phyloP scores from a whole-genome alignment of 2,888 invertebrate genomes.

The Apodemia mormo region DNA sequence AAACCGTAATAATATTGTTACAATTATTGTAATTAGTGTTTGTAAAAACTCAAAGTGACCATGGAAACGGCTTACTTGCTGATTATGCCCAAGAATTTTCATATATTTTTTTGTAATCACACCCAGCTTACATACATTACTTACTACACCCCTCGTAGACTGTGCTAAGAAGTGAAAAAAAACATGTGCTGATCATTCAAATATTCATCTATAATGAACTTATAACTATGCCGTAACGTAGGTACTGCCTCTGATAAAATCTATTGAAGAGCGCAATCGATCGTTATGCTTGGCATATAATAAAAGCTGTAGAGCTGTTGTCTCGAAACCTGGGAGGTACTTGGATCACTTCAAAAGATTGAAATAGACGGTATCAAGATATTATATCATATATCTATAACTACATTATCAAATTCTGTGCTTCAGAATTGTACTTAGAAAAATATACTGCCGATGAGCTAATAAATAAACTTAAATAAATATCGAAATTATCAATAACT shows the following conservation, averaged over 20 bases:
- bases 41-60: no score
- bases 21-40: no score
- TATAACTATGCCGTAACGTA: background rate
- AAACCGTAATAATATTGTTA: no score
- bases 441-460: no score
- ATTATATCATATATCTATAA: background rate
- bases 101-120: no score
- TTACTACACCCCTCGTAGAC: no score
- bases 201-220: background rate
- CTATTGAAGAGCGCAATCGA: conserved; percentile 9
- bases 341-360: conserved; percentile 10
- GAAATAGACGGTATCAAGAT: conserved; percentile 10
- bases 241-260: background rate
- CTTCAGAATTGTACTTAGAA: background rate
- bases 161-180: no score
- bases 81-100: no score
- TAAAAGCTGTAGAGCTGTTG: background rate
- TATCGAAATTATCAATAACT: no score
- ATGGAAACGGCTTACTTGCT: no score
- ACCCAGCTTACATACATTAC: no score
- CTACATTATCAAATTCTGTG: background rate
- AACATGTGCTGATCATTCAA: background rate
- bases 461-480: background rate
- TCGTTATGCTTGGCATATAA: conserved; percentile 7
- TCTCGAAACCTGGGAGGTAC: conserved; percentile 12